phyloP scores from a whole-genome alignment of 1,140 invertebrate genomes.

The Zophobas atratus region DNA sequence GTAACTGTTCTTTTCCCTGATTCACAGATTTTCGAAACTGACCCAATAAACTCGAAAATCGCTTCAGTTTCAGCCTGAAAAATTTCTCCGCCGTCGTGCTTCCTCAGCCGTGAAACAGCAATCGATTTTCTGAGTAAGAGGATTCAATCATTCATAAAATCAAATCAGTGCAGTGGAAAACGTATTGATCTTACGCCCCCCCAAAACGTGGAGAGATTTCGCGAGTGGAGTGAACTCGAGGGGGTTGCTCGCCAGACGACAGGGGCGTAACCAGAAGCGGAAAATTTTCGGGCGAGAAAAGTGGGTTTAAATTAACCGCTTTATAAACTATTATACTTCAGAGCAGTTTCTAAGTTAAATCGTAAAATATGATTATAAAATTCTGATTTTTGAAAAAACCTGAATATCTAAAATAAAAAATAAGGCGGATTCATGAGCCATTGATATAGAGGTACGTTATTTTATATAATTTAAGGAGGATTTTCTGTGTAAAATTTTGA shows the following conservation, averaged over 20 bases:
- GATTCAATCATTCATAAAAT: constrained; percentile 42
- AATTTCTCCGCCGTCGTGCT: constrained; percentile 12
- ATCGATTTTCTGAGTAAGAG: constrained; percentile 29
- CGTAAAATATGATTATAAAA: too few relatives aligned
- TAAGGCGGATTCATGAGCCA: too few relatives aligned
- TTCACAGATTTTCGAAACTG: constrained; percentile 10
- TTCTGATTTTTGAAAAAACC: too few relatives aligned
- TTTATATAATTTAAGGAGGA: too few relatives aligned
- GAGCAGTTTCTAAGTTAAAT: too few relatives aligned
- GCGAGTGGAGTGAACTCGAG: not conserved
- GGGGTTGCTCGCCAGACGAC: not conserved
- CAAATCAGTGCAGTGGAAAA: constrained; percentile 37
- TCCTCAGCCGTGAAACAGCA: constrained; percentile 23
- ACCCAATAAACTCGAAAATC: constrained; percentile 1
- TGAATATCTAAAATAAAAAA: too few relatives aligned
- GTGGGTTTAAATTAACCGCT: too few relatives aligned
- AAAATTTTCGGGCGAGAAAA: too few relatives aligned
- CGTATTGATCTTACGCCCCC: constrained; percentile 9
- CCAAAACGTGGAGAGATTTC: not conserved
- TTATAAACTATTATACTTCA: too few relatives aligned
- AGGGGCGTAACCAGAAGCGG: not conserved
- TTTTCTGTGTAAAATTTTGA: too few relatives aligned
- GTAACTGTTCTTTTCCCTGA: constrained; percentile 7
- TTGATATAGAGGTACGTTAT: too few relatives aligned
- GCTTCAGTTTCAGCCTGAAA: not conserved